Conservation (phyloP, 2,113 vertebrate species). For the Brachypteracias leptosomus region DNA sequence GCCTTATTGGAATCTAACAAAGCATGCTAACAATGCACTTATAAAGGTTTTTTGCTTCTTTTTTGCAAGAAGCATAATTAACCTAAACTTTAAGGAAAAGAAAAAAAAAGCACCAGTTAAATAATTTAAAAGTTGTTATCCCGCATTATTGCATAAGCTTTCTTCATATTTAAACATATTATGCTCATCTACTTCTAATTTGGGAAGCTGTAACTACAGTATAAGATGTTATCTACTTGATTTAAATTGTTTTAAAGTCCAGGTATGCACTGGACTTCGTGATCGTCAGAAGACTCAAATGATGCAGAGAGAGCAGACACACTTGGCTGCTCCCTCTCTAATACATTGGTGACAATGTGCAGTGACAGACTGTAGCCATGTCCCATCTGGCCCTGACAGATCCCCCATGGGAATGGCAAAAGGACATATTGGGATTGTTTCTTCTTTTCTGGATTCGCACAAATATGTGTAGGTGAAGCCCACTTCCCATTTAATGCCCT, state of each 20-base stretch:
- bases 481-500: not conserved
- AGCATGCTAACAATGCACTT: constrained; percentile 35
- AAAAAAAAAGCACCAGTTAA: constrained; percentile 16
- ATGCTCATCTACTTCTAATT: not conserved
- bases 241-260: not conserved
- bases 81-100: constrained; percentile 12
- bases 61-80: constrained; percentile 52
- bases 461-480: not conserved
- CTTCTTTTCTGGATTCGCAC: not conserved
- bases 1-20: constrained; percentile 57
- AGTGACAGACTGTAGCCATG: fast-evolving
- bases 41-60: constrained; percentile 40
- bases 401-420: not conserved
- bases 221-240: not conserved
- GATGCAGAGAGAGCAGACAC: not conserved
- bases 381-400: not conserved
- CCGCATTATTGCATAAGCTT: not conserved
- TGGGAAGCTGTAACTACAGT: not conserved
- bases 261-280: not conserved
- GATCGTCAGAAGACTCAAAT: not conserved
- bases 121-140: constrained; percentile 9
- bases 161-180: constrained; percentile 37
- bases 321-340: not conserved
- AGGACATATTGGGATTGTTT: not conserved
- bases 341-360: fast-evolving